A percentile compares a stretch with the other conserved stretches of the same genome.
Evolutionary conservation across 2,797 vertebrate species (phyloP).

Genomic region (Pangasius sanitwongsei): DNA sequence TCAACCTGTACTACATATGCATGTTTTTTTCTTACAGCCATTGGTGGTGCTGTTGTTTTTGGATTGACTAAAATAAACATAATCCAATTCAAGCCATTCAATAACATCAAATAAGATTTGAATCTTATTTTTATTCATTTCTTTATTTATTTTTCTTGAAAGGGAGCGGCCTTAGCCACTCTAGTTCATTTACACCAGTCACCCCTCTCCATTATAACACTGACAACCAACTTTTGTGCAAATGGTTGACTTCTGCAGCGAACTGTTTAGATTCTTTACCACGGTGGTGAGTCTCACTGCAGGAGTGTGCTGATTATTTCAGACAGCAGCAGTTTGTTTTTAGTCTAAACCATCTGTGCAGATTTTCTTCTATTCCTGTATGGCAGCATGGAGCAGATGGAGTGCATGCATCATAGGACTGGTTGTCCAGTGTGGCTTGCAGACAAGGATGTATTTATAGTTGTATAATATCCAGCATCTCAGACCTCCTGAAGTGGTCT

Average conservation of each 20-base stretch:
- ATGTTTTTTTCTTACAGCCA: not conserved
- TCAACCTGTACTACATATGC: not conserved
- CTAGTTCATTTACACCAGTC: not conserved
- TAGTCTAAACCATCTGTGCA: slow-evolving; percentile 2
- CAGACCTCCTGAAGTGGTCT: not conserved
- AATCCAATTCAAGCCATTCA: not conserved
- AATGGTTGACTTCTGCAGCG: not conserved
- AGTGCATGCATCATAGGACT: not conserved
- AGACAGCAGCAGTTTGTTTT: not conserved
- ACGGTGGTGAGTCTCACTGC: not conserved
- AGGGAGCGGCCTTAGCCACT: not conserved
- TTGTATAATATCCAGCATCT: not conserved
- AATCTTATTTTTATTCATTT: not conserved
- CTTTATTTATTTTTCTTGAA: not conserved
- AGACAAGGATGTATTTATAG: slow-evolving; percentile 1
- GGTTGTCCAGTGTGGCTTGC: not conserved
- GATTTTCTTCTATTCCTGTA: not conserved
- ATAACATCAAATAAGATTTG: not conserved
- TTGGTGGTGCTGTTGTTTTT: not conserved
- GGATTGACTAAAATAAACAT: not conserved
- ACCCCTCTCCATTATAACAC: not conserved
- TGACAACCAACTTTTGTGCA: not conserved
- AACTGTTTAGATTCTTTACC: not conserved
- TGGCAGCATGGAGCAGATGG: not conserved
- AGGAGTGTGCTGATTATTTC: not conserved